Evolutionary conservation across 2,797 vertebrate genomes (phyloP).

Genomic region (Thunnus albacares): DNA sequence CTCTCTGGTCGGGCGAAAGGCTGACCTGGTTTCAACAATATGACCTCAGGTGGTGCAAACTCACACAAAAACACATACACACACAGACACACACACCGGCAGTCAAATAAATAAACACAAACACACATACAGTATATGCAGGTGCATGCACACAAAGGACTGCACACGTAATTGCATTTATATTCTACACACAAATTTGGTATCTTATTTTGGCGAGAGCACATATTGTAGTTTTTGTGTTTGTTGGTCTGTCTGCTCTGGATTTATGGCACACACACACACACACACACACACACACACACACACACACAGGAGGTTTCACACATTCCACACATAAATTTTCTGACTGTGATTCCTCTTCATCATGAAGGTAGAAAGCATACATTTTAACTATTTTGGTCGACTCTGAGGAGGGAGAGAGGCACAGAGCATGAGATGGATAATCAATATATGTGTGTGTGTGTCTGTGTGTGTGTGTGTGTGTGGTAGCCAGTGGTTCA

Average conservation of each 20-base stretch:
- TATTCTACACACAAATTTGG: not conserved
- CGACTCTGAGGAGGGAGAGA: constrained; percentile 23
- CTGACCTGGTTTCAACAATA: constrained; percentile 73
- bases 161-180: not conserved
- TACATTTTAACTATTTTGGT: constrained; percentile 17
- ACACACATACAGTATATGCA: not conserved
- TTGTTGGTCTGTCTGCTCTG: not conserved
- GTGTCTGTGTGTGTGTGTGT: constrained; percentile 12
- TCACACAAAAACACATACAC: constrained; percentile 13
- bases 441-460: constrained; percentile 32
- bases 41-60: constrained; percentile 66
- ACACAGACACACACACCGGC: constrained; percentile 4
- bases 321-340: constrained; percentile 33
- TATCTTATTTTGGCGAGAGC: not conserved
- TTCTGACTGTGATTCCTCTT: constrained; percentile 28
- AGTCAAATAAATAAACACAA: constrained; percentile 25
- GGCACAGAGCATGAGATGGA: not conserved
- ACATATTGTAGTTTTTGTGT: not conserved
- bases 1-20: constrained; percentile 42
- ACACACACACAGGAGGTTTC: not conserved
- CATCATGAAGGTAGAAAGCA: constrained; percentile 9
- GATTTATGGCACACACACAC: constrained; percentile 2
- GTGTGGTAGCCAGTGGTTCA: not conserved
- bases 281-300: constrained; percentile 18
- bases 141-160: constrained; percentile 13